Evolutionary conservation across 2,113 vertebrate species (phyloP).

Genomic region (Pitta sordida): DNA sequence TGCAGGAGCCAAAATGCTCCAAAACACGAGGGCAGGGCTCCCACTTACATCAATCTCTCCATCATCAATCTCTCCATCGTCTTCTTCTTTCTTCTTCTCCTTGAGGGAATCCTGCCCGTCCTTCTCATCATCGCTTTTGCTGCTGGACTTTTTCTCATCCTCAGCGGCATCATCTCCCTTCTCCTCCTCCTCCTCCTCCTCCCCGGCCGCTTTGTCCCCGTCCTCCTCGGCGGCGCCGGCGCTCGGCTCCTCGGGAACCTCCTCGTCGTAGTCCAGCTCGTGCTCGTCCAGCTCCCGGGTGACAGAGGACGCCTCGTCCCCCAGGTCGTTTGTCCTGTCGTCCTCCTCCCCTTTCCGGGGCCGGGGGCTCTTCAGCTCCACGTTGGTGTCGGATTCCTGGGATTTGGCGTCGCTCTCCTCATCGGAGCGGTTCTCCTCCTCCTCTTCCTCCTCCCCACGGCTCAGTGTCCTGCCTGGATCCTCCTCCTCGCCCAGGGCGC

Average conservation of each 20-base stretch:
- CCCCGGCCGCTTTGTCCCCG: slow-evolving; percentile 75
- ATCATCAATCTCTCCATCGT: slow-evolving; percentile 95
- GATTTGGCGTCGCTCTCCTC: slow-evolving; percentile 83
- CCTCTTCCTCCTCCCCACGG: slow-evolving; percentile 54
- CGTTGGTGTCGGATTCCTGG: slow-evolving; percentile 79
- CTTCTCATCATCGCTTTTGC: slow-evolving; percentile 66
- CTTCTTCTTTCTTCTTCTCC: slow-evolving; percentile 93
- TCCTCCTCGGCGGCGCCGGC: slow-evolving; percentile 75
- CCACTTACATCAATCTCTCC: slow-evolving; percentile 97
- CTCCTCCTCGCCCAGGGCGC: slow-evolving; percentile 69
- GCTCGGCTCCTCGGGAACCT: slow-evolving; percentile 90
- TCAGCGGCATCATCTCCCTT: slow-evolving; percentile 62
- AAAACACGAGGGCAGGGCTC: background rate
- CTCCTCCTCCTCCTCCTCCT: slow-evolving; percentile 82
- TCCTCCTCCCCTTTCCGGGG: slow-evolving; percentile 58
- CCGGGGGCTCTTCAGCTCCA: slow-evolving; percentile 52
- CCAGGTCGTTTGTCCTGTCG: slow-evolving; percentile 76
- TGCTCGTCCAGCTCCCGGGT: slow-evolving; percentile 94
- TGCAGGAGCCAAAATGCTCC: background rate
- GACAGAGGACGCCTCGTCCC: slow-evolving; percentile 89
- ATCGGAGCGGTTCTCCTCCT: slow-evolving; percentile 69
- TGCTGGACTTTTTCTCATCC: slow-evolving; percentile 53
- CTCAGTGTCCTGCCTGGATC: slow-evolving; percentile 17
- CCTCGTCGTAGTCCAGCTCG: slow-evolving; percentile 96
- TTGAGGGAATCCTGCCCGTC: slow-evolving; percentile 78